Evolutionary conservation across 2,888 invertebrate species (phyloP).

Genomic region (Scelioninae gen. 2): DNA sequence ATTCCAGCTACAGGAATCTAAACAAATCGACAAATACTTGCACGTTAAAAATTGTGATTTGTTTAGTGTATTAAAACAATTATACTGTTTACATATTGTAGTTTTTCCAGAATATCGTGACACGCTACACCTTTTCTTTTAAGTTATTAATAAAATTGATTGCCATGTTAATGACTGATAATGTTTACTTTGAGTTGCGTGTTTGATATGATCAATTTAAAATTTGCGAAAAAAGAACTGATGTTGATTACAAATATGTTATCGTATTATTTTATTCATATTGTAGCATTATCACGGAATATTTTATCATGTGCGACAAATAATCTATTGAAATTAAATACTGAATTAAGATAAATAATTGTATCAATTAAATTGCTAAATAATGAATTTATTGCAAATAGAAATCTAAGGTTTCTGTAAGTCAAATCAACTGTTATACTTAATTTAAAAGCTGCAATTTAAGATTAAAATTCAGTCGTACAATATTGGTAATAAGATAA

Average conservation of each 20-base stretch:
- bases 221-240: not conserved
- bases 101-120: slow-evolving; percentile 50
- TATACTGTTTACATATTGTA: slow-evolving; percentile 10
- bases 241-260: slow-evolving; percentile 2
- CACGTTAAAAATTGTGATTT: slow-evolving; percentile 62
- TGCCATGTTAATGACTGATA: not conserved
- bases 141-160: slow-evolving; percentile 2
- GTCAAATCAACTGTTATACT: slow-evolving; percentile 2
- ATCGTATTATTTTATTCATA: not conserved
- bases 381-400: slow-evolving; percentile 20
- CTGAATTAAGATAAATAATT: slow-evolving; percentile 7
- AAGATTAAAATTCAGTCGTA: slow-evolving; percentile 17
- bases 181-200: slow-evolving; percentile 39
- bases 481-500: slow-evolving; percentile 3
- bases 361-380: slow-evolving; percentile 4
- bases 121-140: slow-evolving; percentile 48
- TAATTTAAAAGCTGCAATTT: slow-evolving; percentile 17
- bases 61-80: not conserved
- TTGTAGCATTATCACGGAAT: not conserved
- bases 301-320: not conserved
- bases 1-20: slow-evolving; percentile 71
- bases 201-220: slow-evolving; percentile 12
- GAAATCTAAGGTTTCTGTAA: not conserved
- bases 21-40: slow-evolving; percentile 70
- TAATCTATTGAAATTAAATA: not conserved